Percentiles rank a stretch among this genome's conserved stretches.
Conservation (phyloP, 2,888 invertebrate species). For the Mimumesa dahlbomi region DNA sequence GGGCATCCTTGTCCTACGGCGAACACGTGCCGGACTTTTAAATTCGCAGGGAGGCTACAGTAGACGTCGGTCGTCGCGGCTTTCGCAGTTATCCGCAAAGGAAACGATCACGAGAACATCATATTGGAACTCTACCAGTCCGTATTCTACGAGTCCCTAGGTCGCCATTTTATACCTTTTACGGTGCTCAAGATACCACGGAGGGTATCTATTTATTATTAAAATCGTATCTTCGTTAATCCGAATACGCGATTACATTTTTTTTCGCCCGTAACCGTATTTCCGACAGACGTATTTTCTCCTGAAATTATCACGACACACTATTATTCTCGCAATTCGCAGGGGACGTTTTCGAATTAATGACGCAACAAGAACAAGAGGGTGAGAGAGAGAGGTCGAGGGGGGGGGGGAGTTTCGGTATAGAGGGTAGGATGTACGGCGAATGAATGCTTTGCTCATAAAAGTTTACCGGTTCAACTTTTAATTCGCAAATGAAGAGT, state of each 20-base stretch:
- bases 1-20: neutral
- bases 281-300: too few species aligned
- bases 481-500: conserved; percentile 14
- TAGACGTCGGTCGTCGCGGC: conserved; percentile 30
- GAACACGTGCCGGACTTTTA: conserved; percentile 56
- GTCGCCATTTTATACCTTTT: too few species aligned
- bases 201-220: too few species aligned
- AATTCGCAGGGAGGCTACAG: conserved; percentile 34
- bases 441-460: neutral
- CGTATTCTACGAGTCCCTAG: too few species aligned
- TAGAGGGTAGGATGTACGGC: conserved; percentile 11
- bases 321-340: too few species aligned
- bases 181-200: too few species aligned
- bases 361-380: neutral
- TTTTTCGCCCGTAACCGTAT: too few species aligned
- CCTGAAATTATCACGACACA: too few species aligned
- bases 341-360: too few species aligned
- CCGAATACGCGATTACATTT: too few species aligned
- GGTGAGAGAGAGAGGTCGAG: neutral
- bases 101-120: conserved; percentile 24
- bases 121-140: conserved; percentile 11
- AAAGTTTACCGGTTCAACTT: conserved; percentile 6
- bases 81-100: conserved; percentile 41
- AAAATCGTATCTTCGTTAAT: too few species aligned
- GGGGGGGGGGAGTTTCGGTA: neutral